Conservation (phyloP, 2,888 invertebrate genomes). For the Amaurobius ferox region DNA sequence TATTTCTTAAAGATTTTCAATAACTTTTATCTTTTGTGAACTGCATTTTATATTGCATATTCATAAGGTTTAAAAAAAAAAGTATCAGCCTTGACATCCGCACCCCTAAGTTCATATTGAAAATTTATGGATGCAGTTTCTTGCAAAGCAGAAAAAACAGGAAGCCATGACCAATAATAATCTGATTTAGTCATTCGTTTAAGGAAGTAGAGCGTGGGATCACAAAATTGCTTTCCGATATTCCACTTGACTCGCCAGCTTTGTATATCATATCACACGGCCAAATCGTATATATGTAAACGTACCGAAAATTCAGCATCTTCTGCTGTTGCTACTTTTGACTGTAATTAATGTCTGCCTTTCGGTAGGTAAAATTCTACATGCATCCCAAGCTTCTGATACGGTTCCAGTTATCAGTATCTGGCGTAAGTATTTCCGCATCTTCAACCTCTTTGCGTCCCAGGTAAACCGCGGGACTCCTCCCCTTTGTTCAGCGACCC, state of each 20-base stretch:
- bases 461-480: constrained; percentile 26
- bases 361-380: background rate
- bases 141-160: too few species aligned
- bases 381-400: background rate
- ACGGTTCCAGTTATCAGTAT: constrained; percentile 29
- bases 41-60: too few species aligned
- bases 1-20: too few species aligned
- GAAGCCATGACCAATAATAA: too few species aligned
- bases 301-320: background rate
- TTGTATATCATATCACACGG: background rate
- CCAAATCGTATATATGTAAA: background rate
- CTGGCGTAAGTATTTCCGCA: constrained; percentile 50
- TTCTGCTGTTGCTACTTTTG: background rate
- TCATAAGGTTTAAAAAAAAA: too few species aligned
- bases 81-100: too few species aligned
- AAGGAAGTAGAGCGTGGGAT: too few species aligned
- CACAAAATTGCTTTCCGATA: too few species aligned
- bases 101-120: too few species aligned
- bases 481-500: constrained; percentile 56
- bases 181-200: too few species aligned
- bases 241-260: background rate
- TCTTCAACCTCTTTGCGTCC: constrained; percentile 33
- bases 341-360: background rate
- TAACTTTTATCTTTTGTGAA: too few species aligned
- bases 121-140: too few species aligned